Base-by-base conservation (phyloP, 2,113 vertebrate species). In the Leptodactylus fuscus region DNA sequence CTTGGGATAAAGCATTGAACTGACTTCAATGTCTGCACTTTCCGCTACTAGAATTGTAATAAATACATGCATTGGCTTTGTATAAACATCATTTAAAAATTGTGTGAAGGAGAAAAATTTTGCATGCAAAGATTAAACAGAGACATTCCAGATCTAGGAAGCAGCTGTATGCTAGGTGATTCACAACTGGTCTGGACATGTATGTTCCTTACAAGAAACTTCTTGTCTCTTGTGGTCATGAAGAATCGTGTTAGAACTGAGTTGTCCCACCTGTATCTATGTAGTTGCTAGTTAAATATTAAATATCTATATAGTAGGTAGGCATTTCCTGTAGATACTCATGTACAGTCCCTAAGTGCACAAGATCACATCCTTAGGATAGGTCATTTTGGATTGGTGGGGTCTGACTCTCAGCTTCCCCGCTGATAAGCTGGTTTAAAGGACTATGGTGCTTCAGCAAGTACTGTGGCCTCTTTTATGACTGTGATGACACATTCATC, bases 91-190 rank as follows among this genome's bases (percentile, higher is more conserved):
- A 62, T 81, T 62, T 69, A 41, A 34, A 22, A 32, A 49, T 69
- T 62, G 55, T 62, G 41, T 49, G n/a, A 27, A 5, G 18, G 60
- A 29, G 12, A 62, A 20, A 67, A 22, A 34, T 32, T n/a, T 81
- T 71, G 65, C 46, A 82, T 53, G 60, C 18, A 51, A n/a, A 82
- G 46, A 51, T 53, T 7, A 70, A 48, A 70, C 27, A n/a, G 29
- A 53, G 65, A 51, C 81, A 36, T 82, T 71, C 81, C 65, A 71
- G 46, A 53, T 27, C 12, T 2, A 34, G 80, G 44, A 70, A 70
- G 12, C 44, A 51, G 80, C 62, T 81, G 20, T 67, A n/a, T 71
- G 29, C 46, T 51, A 20, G 44, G 5, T 20, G 44, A 16, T 49
- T 32, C 22, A 46, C 22, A 20, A 51, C 24, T 49, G 13, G 24